Evolutionary conservation across 2,113 vertebrate genomes (phyloP).

Genomic region (Arvicanthis niloticus): DNA sequence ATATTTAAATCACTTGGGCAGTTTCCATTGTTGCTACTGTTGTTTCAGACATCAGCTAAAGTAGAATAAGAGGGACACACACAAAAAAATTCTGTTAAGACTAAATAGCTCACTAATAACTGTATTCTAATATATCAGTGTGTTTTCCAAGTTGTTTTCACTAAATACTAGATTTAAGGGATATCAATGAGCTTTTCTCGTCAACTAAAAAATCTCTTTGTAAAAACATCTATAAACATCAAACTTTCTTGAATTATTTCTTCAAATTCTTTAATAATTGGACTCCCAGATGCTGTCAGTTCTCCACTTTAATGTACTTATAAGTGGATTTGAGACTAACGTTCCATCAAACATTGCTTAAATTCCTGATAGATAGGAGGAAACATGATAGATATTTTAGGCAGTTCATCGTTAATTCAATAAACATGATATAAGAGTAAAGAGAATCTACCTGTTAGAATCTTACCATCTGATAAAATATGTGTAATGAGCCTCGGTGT

Average conservation of each 20-base stretch:
- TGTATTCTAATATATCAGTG: background rate
- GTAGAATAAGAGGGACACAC: background rate
- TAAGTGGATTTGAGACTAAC: background rate
- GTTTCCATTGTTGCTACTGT: background rate
- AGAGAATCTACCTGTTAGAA: background rate
- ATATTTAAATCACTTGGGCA: background rate
- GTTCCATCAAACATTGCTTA: background rate
- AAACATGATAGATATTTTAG: background rate
- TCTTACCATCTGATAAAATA: constrained; percentile 30
- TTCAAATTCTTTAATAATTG: constrained; percentile 28
- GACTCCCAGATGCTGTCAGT: background rate
- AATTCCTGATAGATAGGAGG: background rate
- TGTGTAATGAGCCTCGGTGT: background rate
- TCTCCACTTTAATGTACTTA: background rate
- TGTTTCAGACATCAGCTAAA: background rate
- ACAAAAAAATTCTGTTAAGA: background rate
- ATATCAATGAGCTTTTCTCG: constrained; percentile 9
- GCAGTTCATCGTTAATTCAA: background rate
- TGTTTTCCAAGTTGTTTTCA: background rate
- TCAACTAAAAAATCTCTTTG: background rate
- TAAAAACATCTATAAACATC: background rate
- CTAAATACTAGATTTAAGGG: background rate
- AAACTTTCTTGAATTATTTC: constrained; percentile 3
- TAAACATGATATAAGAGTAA: constrained; percentile 29
- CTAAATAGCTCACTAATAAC: background rate